A percentile compares a stretch with the other conserved stretches of the same genome.
Conservation (phyloP, 2,888 invertebrate species). For the Ichneumon xanthorius region DNA sequence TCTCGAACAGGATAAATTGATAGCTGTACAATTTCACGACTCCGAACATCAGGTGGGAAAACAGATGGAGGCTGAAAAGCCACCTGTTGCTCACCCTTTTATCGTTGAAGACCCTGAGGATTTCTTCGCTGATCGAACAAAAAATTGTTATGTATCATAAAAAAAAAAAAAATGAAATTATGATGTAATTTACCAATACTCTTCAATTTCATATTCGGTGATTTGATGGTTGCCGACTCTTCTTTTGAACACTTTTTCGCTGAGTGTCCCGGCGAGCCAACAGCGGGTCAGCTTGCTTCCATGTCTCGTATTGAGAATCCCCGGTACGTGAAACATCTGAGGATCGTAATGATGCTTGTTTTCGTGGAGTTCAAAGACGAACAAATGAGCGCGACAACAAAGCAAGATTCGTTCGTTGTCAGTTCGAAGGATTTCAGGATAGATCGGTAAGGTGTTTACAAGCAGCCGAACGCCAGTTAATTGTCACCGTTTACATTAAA, state of each 20-base stretch:
- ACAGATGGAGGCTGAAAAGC: conserved; percentile 69
- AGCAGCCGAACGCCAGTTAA: no score
- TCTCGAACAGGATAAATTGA: conserved; percentile 63
- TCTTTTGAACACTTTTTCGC: conserved; percentile 65
- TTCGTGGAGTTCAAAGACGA: no score
- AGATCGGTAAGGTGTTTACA: no score
- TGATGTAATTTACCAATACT: conserved; percentile 63
- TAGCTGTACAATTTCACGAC: conserved; percentile 64
- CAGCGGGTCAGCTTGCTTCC: conserved; percentile 66
- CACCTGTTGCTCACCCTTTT: neutral
- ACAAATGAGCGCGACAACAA: no score
- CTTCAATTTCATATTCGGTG: conserved; percentile 49
- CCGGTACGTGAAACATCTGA: conserved; percentile 71
- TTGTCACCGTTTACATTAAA: no score
- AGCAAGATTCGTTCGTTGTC: no score
- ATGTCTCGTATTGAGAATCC: conserved; percentile 64
- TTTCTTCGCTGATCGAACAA: conserved; percentile 52
- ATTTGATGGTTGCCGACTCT: conserved; percentile 35
- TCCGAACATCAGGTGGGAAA: conserved; percentile 71
- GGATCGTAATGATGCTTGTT: neutral
- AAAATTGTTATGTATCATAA: neutral
- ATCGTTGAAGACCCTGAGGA: conserved; percentile 6
- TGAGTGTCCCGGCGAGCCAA: conserved; percentile 73
- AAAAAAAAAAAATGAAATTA: neutral
- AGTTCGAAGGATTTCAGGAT: no score